A percentile compares a stretch with the other conserved stretches of the same genome.
Conservation (phyloP, 2,888 invertebrate species). For the Muschampia plurimacula region DNA sequence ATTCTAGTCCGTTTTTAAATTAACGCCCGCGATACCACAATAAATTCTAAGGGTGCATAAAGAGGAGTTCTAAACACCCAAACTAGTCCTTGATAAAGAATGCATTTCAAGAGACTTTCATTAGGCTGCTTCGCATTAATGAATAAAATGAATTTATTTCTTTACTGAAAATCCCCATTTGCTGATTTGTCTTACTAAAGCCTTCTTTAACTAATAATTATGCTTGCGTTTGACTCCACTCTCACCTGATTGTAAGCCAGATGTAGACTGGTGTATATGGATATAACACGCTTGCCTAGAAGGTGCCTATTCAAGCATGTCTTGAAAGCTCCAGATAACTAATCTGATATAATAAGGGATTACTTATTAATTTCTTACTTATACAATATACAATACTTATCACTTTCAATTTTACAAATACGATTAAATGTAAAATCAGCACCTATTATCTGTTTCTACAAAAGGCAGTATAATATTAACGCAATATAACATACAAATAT, state of each 20-base stretch:
- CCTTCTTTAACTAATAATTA: too few relatives aligned
- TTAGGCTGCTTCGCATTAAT: constrained; percentile 67
- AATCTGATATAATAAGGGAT: not conserved
- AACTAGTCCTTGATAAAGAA: constrained; percentile 71
- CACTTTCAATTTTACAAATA: too few relatives aligned
- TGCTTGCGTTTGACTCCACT: too few relatives aligned
- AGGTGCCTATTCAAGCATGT: too few relatives aligned
- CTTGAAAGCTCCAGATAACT: constrained; percentile 3
- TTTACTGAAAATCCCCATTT: constrained; percentile 55
- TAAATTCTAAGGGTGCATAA: constrained; percentile 55
- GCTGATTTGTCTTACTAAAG: not conserved
- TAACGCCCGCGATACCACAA: constrained; percentile 13
- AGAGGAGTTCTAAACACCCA: constrained; percentile 54
- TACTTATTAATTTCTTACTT: not conserved
- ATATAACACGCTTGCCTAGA: too few relatives aligned
- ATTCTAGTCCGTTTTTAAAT: constrained; percentile 21
- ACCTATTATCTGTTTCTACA: not conserved
- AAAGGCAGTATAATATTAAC: not conserved
- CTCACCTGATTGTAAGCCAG: too few relatives aligned
- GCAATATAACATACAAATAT: not conserved
- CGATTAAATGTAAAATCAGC: too few relatives aligned
- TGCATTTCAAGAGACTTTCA: constrained; percentile 73
- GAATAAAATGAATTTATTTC: constrained; percentile 64
- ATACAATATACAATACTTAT: too few relatives aligned
- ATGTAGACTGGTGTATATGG: too few relatives aligned